Evolutionary conservation across 2,113 vertebrate genomes (phyloP).

Genomic region (Rhinopomastus cyanomelas): DNA sequence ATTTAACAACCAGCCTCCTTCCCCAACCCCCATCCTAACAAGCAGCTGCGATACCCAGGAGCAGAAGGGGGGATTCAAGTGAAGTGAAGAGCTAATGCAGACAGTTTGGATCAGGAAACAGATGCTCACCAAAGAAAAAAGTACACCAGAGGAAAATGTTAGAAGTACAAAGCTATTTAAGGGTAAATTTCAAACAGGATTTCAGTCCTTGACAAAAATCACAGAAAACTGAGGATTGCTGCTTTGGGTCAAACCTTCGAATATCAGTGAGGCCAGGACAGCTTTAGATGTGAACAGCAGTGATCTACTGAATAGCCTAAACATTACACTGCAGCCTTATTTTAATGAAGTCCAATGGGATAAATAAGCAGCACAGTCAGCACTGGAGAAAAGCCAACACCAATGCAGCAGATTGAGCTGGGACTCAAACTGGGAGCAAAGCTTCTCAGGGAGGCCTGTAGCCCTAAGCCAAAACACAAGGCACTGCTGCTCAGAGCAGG

Average conservation of each 20-base stretch:
- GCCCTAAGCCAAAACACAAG: slow-evolving; percentile 22
- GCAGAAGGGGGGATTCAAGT: not conserved
- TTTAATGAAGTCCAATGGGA: slow-evolving; percentile 26
- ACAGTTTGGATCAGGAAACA: not conserved
- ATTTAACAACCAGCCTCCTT: not conserved
- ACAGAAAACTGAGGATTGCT: not conserved
- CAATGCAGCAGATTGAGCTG: not conserved
- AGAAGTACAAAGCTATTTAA: not conserved
- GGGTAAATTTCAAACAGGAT: not conserved
- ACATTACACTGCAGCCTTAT: not conserved
- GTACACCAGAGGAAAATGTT: not conserved
- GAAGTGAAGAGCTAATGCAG: not conserved
- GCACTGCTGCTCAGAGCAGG: not conserved
- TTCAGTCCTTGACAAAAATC: not conserved
- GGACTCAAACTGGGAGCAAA: not conserved
- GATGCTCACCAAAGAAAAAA: not conserved
- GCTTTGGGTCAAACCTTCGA: not conserved
- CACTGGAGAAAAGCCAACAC: slow-evolving; percentile 3
- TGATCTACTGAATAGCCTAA: not conserved
- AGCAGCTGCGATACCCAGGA: not conserved
- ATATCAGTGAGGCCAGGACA: not conserved
- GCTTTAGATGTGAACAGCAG: not conserved
- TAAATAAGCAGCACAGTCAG: slow-evolving; percentile 32
- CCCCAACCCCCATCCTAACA: not conserved
- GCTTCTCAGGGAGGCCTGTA: not conserved